phyloP scores from a whole-genome alignment of 2,113 vertebrate genomes.

The Psammodynastes pulverulentus region DNA sequence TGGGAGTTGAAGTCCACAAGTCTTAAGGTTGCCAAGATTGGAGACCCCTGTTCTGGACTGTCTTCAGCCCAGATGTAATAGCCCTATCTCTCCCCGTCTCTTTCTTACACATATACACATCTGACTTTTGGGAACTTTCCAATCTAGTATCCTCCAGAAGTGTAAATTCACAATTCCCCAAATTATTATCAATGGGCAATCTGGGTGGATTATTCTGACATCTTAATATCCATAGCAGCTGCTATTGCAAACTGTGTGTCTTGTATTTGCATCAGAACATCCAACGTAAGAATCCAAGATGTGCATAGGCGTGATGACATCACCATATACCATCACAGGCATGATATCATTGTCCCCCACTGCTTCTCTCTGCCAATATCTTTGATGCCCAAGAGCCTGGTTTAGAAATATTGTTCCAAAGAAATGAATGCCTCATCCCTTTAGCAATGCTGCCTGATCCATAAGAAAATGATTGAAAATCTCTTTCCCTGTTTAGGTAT shows the following conservation, averaged over 20 bases:
- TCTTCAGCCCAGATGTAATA: not conserved
- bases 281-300: not conserved
- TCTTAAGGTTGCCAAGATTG: too few relatives aligned
- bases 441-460: not conserved
- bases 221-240: not conserved
- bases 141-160: not conserved
- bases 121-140: not conserved
- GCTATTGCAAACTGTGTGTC: not conserved
- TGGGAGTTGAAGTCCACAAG: too few relatives aligned
- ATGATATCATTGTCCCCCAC: not conserved
- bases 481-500: not conserved
- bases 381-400: not conserved
- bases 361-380: not conserved
- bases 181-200: not conserved
- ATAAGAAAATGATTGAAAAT: not conserved
- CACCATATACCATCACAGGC: too few relatives aligned
- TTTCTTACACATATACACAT: not conserved
- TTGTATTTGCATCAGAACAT: not conserved
- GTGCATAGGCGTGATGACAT: not conserved
- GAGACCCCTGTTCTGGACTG: too few relatives aligned
- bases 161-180: not conserved
- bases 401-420: not conserved
- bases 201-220: not conserved
- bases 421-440: not conserved
- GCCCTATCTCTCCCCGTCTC: not conserved